Evolutionary conservation across 1,140 invertebrate species (phyloP).

Genomic region (Phocides pigmalion): DNA sequence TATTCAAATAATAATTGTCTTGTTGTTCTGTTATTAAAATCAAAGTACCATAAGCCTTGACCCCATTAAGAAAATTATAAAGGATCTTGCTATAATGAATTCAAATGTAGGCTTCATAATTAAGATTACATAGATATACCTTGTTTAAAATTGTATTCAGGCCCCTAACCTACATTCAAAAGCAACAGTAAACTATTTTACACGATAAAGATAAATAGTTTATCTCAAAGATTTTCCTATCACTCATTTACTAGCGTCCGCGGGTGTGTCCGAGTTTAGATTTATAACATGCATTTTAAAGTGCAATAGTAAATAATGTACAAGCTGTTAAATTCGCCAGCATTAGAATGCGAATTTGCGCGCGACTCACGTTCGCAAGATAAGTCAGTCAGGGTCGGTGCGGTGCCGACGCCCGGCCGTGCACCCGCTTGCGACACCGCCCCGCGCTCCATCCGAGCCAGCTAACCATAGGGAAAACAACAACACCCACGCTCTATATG

Average conservation of each 20-base stretch:
- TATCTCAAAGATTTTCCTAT: not conserved
- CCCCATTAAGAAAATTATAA: no score
- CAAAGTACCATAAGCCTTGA: no score
- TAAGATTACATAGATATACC: no score
- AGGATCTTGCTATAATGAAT: no score
- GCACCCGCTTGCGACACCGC: slow-evolving; percentile 75
- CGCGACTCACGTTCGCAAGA: slow-evolving; percentile 79
- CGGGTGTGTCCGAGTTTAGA: slow-evolving; percentile 18
- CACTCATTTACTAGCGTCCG: not conserved
- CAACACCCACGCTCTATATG: slow-evolving; percentile 53
- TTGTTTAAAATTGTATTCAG: no score
- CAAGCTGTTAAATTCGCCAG: slow-evolving; percentile 69
- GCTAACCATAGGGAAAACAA: slow-evolving; percentile 65
- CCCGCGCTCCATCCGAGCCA: slow-evolving; percentile 40
- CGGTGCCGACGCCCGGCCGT: slow-evolving; percentile 80
- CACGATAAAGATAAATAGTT: not conserved
- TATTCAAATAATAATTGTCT: no score
- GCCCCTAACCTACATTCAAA: no score
- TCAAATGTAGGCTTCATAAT: no score
- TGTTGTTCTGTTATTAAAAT: no score
- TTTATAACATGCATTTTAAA: slow-evolving; percentile 9
- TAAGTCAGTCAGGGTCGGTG: slow-evolving; percentile 82
- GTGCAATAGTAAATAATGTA: slow-evolving; percentile 38
- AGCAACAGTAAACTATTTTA: not conserved
- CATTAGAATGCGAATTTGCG: slow-evolving; percentile 81